These are phyloP conservation scores for Volucella zonaria DNA, from an alignment of 2,888 invertebrate genomes.

Conservation along the genomic window DNA sequence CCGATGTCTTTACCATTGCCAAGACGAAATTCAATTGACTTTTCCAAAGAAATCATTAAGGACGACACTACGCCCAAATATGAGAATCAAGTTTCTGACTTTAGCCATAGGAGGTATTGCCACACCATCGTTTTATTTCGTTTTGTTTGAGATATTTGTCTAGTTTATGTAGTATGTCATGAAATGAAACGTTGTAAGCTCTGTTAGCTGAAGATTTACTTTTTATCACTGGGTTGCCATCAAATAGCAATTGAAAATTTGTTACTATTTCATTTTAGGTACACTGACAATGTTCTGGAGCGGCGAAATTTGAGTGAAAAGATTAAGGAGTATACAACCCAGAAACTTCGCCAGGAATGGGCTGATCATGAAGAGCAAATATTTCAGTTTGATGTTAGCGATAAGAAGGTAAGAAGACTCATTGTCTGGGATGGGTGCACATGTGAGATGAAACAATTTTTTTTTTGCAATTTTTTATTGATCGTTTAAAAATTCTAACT, in stretches of 20 bases:
- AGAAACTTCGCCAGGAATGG: slow-evolving; percentile 82
- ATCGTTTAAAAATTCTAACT: too few species aligned
- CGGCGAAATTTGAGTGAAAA: slow-evolving; percentile 79
- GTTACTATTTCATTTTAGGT: slow-evolving; percentile 80
- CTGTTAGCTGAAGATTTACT: slow-evolving; percentile 1
- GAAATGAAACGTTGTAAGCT: slow-evolving; percentile 57
- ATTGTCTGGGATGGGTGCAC: neutral
- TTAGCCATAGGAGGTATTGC: slow-evolving; percentile 81
- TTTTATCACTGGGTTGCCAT: neutral
- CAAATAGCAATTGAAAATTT: neutral
- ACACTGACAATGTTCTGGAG: slow-evolving; percentile 84
- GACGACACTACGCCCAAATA: slow-evolving; percentile 81
- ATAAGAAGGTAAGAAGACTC: slow-evolving; percentile 75
- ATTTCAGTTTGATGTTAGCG: slow-evolving; percentile 79
- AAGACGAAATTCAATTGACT: slow-evolving; percentile 85
- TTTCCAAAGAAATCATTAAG: slow-evolving; percentile 84
- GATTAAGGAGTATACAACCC: slow-evolving; percentile 82
- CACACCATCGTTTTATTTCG: slow-evolving; percentile 52
- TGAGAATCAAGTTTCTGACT: slow-evolving; percentile 88
- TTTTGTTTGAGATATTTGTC: slow-evolving; percentile 31
- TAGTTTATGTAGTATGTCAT: slow-evolving; percentile 39
- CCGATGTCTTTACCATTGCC: slow-evolving; percentile 84
- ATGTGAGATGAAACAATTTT: neutral
- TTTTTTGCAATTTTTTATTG: neutral
- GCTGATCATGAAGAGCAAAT: slow-evolving; percentile 82